Base-by-base conservation (phyloP, 37 sponge, comb jelly and placozoan genomes). In the Axinella damicornis region DNA sequence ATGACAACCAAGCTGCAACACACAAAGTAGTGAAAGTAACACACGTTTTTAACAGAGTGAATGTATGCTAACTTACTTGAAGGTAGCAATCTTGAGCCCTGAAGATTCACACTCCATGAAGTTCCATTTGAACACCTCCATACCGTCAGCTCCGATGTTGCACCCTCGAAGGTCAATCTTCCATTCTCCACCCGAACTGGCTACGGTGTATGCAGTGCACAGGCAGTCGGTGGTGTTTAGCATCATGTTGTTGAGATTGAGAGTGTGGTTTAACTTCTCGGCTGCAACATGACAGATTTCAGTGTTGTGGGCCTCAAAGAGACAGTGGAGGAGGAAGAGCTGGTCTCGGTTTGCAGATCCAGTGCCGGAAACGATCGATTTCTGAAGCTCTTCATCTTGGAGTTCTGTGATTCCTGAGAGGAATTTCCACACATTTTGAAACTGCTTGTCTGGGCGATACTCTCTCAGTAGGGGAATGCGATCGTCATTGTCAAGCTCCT, bases 211-310 rank as follows among this genome's bases (percentile, higher is more conserved):
- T 24, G 73, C 82, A 57, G 73, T 63, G 70, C 82, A 82, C 22
- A 82, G 82, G 56, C 82, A 82, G 82, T 82, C 82, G 1, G 82
- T 82, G 20, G 82, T 71, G 62, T 71, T 82, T 5, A 82, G 73
- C 1, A 35, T 32, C 61, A 61, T 57, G 62, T 82, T 82, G 52
- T 34, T 27, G 27, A 82, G 27, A 28, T 82, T 58, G 18, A 82
- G 72, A 1, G 15, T 71, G 18, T 35, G 46, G 2, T 71, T 17
- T 16, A 82, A 2, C 46, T 71, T 68, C 11, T 27, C 54, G 0
- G 72, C 82, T 24, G 73, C 82, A 24, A 16, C 41, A 0, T 35
- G 14, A 46, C 82, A 71, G 27, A 71, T 71, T 6, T 70, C 73
- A 9, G 39, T 5, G 28, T 70, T 25, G 28, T 82, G 73, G 46